Conservation (phyloP, 2,113 vertebrate genomes). For the Geococcyx californianus region DNA sequence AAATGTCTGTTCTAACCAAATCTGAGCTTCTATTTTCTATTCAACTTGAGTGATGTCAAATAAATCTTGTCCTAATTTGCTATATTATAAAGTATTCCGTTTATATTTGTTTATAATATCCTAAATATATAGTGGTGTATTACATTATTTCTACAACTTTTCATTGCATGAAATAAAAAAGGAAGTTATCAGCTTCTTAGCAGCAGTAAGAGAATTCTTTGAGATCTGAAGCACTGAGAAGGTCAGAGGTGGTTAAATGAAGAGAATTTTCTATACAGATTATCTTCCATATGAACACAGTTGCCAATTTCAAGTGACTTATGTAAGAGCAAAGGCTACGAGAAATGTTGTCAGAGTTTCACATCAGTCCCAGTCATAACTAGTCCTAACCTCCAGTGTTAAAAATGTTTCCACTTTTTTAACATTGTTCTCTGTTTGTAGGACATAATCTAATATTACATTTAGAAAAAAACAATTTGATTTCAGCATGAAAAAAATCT, state of each 20-base stretch:
- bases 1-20: background rate
- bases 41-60: background rate
- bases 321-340: background rate
- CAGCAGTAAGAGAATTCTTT: background rate
- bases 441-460: background rate
- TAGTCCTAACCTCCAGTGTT: background rate
- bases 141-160: background rate
- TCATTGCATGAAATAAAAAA: background rate
- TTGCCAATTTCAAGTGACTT: background rate
- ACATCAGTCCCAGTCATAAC: fast-evolving
- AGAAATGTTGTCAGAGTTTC: background rate
- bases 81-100: background rate
- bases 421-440: background rate
- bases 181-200: background rate
- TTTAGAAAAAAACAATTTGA: background rate
- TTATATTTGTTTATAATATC: background rate
- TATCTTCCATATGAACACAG: background rate
- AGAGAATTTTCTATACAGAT: background rate
- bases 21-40: background rate
- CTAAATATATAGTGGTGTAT: background rate
- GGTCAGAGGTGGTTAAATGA: background rate
- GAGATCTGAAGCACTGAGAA: background rate
- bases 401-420: background rate
- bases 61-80: background rate
- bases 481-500: background rate